These are phyloP conservation scores for Helicoverpa zea DNA, from an alignment of 1,140 invertebrate genomes.

Conservation along the genomic window DNA sequence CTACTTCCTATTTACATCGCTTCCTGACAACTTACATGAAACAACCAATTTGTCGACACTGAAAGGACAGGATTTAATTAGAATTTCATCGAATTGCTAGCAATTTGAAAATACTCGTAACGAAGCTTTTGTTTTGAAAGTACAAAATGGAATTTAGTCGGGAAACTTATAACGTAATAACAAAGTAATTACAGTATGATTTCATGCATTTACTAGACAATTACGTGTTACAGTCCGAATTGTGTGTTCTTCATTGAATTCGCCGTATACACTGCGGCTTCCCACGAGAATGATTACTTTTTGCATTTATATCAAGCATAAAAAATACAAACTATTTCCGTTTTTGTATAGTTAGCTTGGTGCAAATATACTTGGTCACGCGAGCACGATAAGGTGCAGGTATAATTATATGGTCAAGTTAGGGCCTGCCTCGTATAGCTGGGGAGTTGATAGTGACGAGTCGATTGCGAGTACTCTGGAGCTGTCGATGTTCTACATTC, in stretches of 20 bases:
- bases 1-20: constrained; percentile 69
- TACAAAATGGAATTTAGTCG: background rate
- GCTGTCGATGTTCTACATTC: background rate
- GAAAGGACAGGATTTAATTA: constrained; percentile 23
- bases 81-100: background rate
- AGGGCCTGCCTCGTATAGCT: background rate
- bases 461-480: background rate
- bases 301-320: constrained; percentile 47
- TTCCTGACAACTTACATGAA: constrained; percentile 61
- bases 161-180: constrained; percentile 21
- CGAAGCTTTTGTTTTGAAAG: background rate
- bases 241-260: constrained; percentile 40
- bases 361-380: constrained; percentile 54
- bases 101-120: background rate
- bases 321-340: constrained; percentile 61
- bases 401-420: constrained; percentile 42
- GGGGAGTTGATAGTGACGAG: constrained; percentile 8
- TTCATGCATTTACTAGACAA: constrained; percentile 35
- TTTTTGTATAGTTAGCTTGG: constrained; percentile 49
- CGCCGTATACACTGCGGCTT: constrained; percentile 44
- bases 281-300: constrained; percentile 56
- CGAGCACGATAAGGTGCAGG: constrained; percentile 49
- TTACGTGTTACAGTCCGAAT: constrained; percentile 17
- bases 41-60: constrained; percentile 48
- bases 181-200: constrained; percentile 32